Percentiles rank a stretch among this genome's conserved stretches.
Evolutionary conservation across 2,113 vertebrate species (phyloP).

Genomic region (Polyodon spathula): DNA sequence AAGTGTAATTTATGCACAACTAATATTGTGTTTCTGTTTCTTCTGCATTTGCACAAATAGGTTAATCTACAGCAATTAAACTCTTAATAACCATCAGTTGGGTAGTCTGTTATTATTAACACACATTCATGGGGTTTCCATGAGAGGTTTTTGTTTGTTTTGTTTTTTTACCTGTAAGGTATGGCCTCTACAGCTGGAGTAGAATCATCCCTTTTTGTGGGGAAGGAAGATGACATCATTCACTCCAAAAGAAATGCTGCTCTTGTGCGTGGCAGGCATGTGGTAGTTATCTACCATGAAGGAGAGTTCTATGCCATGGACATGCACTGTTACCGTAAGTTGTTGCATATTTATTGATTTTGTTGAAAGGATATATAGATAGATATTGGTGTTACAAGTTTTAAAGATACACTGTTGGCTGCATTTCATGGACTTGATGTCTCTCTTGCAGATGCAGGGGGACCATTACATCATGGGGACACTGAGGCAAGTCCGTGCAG

Average conservation of each 20-base stretch:
- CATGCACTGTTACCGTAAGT: constrained; percentile 87
- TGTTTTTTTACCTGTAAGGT: no score
- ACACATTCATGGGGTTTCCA: no score
- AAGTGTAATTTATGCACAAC: no score
- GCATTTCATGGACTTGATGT: constrained; percentile 17
- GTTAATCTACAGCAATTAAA: no score
- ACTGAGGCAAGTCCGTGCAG: constrained; percentile 70
- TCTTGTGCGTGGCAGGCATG: constrained; percentile 63
- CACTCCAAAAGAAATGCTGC: constrained; percentile 49
- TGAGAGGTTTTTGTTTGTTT: no score
- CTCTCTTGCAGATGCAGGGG: constrained; percentile 71
- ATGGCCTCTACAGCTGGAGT: constrained; percentile 29
- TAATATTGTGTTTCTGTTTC: no score
- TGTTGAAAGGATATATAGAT: no score
- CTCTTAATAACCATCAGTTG: no score
- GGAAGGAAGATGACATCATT: constrained; percentile 71
- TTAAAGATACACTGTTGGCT: no score
- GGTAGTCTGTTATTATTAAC: no score
- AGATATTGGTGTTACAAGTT: no score
- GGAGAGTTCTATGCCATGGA: constrained; percentile 77
- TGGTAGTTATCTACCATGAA: constrained; percentile 70
- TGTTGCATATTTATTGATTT: neutral
- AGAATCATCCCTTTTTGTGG: constrained; percentile 48
- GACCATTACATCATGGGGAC: constrained; percentile 66
- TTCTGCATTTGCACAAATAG: no score